Evolutionary conservation across 2,888 invertebrate genomes (phyloP), one percentile per base, ranked within the genome.

Genomic region (Athalia circularis): DNA sequence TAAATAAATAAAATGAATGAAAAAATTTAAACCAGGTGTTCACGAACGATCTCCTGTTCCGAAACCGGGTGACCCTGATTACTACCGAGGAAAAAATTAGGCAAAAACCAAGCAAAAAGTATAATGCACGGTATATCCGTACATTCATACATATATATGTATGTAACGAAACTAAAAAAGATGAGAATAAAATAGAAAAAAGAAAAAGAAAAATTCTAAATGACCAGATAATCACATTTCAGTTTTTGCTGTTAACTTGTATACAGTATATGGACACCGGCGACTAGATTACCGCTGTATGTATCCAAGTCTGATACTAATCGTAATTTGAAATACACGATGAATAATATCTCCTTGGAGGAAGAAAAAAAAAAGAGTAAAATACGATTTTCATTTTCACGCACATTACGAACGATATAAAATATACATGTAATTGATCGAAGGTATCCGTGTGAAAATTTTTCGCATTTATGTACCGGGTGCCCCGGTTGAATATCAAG

Each of bases 1-100:
- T n/a, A 4, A 54, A 54, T 54, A 11, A 65, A 47, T 9, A 47
- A 47, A n/a, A 61, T 4, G 47, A 6, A 65, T 45, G 47, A 29
- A 29, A 4, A 50, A 54, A 54, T n/a, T 43, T 57, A 47, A 13
- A 15, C 72, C 72, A 72, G 72, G 70, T 70, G 70, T 70, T 70
- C 70, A 9, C 5, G 48, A n/a, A 4, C 29, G 59, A 13, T 68
- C 50, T 43, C 47, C 13, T 15, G n/a, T 29, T 52, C 50, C 45
- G 52, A 70, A 72, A 72, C 72, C 72, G 72, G 72, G 72, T 72
- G 72, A 72, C 72, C 72, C 72, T 72, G 72, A 72, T 72, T 70
- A 70, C 11, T n/a, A 8, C 47, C 43, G 47, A 15, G 5, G 43
- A 59, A 52, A 9, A 72, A 45, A 59, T 11, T 9, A 57, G 43